Conservation (phyloP, 2,797 vertebrate genomes). For the Neosilurus hyrtlii region DNA sequence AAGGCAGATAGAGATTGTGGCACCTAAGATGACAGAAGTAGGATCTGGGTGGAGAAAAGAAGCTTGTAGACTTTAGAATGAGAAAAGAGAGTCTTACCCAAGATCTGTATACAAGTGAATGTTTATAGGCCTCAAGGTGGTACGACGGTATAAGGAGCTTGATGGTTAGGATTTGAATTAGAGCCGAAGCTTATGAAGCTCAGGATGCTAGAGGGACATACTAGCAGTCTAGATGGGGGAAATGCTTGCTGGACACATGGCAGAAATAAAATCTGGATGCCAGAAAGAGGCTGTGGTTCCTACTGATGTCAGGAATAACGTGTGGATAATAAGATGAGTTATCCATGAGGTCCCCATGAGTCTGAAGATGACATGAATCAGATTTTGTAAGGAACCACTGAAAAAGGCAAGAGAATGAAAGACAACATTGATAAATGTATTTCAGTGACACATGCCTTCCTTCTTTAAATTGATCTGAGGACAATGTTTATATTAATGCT, state of each 20-base stretch:
- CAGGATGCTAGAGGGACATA: too few relatives aligned
- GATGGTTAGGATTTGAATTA: neutral
- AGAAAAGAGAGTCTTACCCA: neutral
- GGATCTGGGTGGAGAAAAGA: neutral
- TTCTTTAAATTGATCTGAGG: neutral
- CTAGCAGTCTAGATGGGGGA: neutral
- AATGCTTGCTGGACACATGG: neutral
- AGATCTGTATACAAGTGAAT: neutral
- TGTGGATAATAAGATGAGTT: neutral
- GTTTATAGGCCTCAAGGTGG: neutral
- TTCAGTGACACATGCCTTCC: neutral
- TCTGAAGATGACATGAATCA: neutral
- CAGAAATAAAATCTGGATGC: neutral
- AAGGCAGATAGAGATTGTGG: neutral
- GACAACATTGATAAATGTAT: neutral
- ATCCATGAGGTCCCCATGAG: neutral
- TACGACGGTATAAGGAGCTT: neutral
- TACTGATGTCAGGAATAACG: neutral
- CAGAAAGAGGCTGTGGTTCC: neutral
- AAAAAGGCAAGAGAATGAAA: neutral
- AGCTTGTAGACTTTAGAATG: neutral
- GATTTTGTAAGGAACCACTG: neutral
- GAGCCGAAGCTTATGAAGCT: neutral
- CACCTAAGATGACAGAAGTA: neutral
- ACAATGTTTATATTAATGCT: conserved; percentile 1